These are phyloP conservation scores for Drosophila nannoptera DNA, from an alignment of 1,140 invertebrate species.

Conservation along the genomic window DNA sequence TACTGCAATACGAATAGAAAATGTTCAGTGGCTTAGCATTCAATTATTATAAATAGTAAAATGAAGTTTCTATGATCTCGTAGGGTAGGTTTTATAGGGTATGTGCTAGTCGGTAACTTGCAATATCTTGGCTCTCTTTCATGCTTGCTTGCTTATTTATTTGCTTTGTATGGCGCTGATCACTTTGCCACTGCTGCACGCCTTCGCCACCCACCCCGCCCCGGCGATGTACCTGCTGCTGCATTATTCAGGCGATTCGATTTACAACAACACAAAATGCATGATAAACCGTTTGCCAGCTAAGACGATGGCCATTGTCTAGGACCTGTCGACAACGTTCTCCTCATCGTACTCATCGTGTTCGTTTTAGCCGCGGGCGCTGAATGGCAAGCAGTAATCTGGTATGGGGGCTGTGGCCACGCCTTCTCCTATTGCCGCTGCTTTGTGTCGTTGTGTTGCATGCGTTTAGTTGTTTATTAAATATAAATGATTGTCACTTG, in stretches of 20 bases:
- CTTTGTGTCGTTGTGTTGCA: constrained; percentile 30
- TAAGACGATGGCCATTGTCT: constrained; percentile 64
- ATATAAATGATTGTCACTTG: constrained; percentile 77
- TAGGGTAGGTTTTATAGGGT: not conserved
- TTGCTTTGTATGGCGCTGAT: constrained; percentile 54
- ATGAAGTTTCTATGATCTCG: not conserved
- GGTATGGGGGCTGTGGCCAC: constrained; percentile 8
- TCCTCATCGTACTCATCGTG: constrained; percentile 20
- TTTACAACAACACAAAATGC: constrained; percentile 69
- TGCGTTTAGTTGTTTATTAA: constrained; percentile 76
- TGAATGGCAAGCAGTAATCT: constrained; percentile 29
- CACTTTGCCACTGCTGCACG: constrained; percentile 19
- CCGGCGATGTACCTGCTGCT: constrained; percentile 61
- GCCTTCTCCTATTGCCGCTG: not conserved
- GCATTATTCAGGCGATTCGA: constrained; percentile 72
- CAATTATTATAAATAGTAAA: too few relatives aligned
- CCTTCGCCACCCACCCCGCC: not conserved
- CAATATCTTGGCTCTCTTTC: constrained; percentile 23
- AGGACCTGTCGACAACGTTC: constrained; percentile 30
- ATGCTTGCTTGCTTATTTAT: constrained; percentile 68
- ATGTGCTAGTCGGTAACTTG: not conserved
- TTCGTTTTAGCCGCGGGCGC: constrained; percentile 23
- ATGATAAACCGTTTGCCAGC: constrained; percentile 68
- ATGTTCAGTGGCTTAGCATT: too few relatives aligned
- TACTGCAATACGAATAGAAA: too few relatives aligned